These are phyloP conservation scores for Crypturellus tataupa DNA, from an alignment of 2,797 vertebrate genomes.

Conservation along the genomic window DNA sequence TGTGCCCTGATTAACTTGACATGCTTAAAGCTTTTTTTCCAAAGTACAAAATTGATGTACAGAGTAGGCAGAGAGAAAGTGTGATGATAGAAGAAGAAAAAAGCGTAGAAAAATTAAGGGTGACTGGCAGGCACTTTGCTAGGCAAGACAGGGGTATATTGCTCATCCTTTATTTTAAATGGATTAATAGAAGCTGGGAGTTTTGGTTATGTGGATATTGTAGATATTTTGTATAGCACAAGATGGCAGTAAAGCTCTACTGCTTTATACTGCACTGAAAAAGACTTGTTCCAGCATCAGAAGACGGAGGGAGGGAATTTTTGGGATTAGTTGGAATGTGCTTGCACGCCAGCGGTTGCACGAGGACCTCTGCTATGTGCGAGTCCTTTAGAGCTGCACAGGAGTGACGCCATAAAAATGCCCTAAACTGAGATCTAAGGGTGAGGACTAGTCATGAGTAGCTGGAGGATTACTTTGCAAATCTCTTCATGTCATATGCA, in stretches of 20 bases:
- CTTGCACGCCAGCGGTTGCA: neutral
- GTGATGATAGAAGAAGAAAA: neutral
- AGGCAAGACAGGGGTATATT: fast-evolving
- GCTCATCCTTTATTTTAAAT: neutral
- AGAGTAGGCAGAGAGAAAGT: neutral
- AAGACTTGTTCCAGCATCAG: neutral
- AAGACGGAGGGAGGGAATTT: neutral
- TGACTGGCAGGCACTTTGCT: fast-evolving
- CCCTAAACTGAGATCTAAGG: fast-evolving
- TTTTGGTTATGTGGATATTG: neutral
- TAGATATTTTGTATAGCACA: neutral
- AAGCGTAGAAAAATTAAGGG: neutral
- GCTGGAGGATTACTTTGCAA: neutral
- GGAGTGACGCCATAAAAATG: fast-evolving
- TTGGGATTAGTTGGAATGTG: neutral
- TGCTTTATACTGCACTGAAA: neutral
- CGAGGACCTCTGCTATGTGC: neutral
- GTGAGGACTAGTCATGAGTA: neutral
- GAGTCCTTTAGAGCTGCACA: fast-evolving
- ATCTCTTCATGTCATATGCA: neutral
- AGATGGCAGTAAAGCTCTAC: conserved; percentile 55
- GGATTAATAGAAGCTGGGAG: fast-evolving
- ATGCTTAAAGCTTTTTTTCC: neutral
- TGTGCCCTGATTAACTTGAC: neutral
- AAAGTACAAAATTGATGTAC: neutral